These are phyloP conservation scores for Hydrolagus colliei DNA, from an alignment of 2,797 vertebrate genomes.

Conservation along the genomic window DNA sequence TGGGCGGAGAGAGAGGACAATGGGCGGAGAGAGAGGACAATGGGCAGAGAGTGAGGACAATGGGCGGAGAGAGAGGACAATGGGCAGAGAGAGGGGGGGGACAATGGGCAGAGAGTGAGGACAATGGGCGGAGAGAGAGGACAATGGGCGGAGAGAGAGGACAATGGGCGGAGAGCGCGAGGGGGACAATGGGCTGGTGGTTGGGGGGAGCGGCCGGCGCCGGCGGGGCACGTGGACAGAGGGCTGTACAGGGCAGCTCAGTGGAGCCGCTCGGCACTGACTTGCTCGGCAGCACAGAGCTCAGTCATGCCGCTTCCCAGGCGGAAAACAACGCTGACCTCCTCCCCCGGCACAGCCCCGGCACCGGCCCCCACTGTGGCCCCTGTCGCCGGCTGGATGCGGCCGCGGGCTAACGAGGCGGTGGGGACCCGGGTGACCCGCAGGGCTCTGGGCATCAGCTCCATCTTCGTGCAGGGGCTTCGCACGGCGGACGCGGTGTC, in stretches of 20 bases:
- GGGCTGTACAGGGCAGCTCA: neutral
- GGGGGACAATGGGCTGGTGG: neutral
- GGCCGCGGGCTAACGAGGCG: conserved; percentile 37
- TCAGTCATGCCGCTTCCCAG: conserved; percentile 73
- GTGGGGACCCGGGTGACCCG: conserved; percentile 76
- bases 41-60: neutral
- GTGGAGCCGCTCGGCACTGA: conserved; percentile 28
- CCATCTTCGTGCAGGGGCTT: conserved; percentile 80
- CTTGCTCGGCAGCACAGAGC: conserved; percentile 37
- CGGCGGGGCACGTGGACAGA: neutral
- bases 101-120: neutral
- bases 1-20: neutral
- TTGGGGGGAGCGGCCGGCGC: neutral
- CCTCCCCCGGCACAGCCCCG: conserved; percentile 45
- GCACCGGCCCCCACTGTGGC: conserved; percentile 45
- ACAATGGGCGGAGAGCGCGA: no score
- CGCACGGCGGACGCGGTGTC: conserved; percentile 64
- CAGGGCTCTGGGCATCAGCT: conserved; percentile 83
- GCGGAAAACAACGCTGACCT: conserved; percentile 67
- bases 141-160: no score
- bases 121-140: no score
- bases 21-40: neutral
- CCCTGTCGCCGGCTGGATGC: conserved; percentile 48
- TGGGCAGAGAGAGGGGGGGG: neutral
- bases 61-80: neutral